phyloP scores from a whole-genome alignment of 2,113 vertebrate species.

The Ameiurus melas region DNA sequence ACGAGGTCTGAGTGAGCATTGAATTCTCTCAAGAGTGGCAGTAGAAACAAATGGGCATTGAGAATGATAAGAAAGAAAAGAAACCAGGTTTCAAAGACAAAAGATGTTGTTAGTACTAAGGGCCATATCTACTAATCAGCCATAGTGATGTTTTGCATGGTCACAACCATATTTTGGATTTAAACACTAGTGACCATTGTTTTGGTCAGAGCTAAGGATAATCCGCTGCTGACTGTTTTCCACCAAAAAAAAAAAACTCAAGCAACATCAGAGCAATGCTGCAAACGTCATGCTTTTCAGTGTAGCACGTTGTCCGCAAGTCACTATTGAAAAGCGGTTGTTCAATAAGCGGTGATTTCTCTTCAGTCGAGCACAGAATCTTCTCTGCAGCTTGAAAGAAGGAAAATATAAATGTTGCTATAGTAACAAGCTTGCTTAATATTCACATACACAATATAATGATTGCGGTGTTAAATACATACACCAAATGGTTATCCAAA shows the following conservation, averaged over 20 bases:
- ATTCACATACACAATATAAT: neutral
- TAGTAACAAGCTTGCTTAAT: neutral
- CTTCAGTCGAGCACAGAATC: neutral
- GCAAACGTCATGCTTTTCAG: neutral
- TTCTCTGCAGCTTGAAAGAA: neutral
- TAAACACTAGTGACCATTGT: neutral
- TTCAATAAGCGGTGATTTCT: neutral
- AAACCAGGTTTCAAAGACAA: neutral
- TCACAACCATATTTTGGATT: neutral
- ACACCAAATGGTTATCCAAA: neutral
- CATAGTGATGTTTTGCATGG: neutral
- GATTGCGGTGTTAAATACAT: neutral
- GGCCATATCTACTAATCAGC: neutral
- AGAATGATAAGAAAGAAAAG: neutral
- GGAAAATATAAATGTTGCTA: neutral
- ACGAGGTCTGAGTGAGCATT: neutral
- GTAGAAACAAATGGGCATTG: neutral
- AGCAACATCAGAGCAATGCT: neutral
- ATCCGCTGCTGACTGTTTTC: neutral
- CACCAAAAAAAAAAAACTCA: neutral
- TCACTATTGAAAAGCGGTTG: neutral
- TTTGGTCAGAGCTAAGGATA: neutral
- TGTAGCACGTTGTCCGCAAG: neutral
- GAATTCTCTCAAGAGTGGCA: neutral
- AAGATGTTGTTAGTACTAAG: neutral